Conservation (phyloP, 2,888 invertebrate genomes). For the Adelphocoris suturalis region DNA sequence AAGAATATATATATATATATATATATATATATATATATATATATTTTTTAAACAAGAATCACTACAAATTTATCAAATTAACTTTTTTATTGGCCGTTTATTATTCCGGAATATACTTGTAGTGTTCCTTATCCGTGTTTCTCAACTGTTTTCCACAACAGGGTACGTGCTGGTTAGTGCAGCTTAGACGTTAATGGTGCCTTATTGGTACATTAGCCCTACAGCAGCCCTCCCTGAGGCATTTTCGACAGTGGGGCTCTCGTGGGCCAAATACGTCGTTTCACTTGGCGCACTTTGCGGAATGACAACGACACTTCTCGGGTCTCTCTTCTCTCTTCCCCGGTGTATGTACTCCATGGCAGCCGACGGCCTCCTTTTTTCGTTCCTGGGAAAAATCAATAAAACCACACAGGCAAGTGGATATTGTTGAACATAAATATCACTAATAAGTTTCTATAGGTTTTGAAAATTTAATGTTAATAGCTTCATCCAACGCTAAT, state of each 20-base stretch:
- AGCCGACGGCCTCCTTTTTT: constrained; percentile 90
- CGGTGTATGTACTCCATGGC: constrained; percentile 95
- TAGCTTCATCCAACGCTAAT: too few species aligned
- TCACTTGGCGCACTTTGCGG: constrained; percentile 92
- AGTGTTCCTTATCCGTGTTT: constrained; percentile 3
- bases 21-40: too few species aligned
- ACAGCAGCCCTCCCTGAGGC: constrained; percentile 90
- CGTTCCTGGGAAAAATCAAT: constrained; percentile 87
- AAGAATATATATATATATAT: too few species aligned
- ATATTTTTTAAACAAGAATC: too few species aligned
- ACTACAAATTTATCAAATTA: too few species aligned
- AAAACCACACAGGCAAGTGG: constrained; percentile 86
- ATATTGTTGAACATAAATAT: too few species aligned
- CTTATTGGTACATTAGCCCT: constrained; percentile 86
- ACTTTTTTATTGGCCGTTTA: too few species aligned
- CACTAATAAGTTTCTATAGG: too few species aligned
- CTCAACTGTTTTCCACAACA: constrained; percentile 55
- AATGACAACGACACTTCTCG: constrained; percentile 93
- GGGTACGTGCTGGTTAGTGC: constrained; percentile 89
- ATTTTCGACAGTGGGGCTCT: constrained; percentile 86
- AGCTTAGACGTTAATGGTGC: constrained; percentile 90
- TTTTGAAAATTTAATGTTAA: too few species aligned
- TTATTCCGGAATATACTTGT: too few species aligned
- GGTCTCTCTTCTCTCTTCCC: constrained; percentile 91
- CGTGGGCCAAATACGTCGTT: constrained; percentile 91